Base-by-base conservation (phyloP, 2,888 invertebrate species). In the Dicyrtomina minuta region DNA sequence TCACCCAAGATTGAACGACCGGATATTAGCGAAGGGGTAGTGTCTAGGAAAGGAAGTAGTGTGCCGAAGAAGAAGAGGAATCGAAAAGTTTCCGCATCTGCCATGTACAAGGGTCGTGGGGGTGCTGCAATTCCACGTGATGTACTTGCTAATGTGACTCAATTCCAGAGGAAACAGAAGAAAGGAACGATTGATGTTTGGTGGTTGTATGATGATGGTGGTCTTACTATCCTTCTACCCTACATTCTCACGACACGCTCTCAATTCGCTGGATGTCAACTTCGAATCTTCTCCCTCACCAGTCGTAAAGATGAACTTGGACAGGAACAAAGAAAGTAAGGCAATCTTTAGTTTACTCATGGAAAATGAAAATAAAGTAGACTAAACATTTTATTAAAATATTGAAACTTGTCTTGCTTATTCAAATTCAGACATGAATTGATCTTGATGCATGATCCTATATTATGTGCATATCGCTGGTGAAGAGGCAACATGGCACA, bases 261-360 rank as follows among this genome's bases (percentile, higher is more conserved):
- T 4, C 86, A 88, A 79, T 93, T 92, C 90, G 84, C 88, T 62
- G 86, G 87, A 79, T 92, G 91, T 81, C 89, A 89, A 80, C 84
- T 93, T 79, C 83, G 93, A 70, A 88, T 93, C 58, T 92, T 92
- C 82, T 91, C 92, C n/a, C 84, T 93, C 79, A 89, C 91, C 64
- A 92, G 90, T 81, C 86, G 90, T 74, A 88, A 87, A 72, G 87
- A 89, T 77, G 91, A 92, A 79, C 83, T 91, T 75, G 90, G 89
- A 78, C 85, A 88, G 8, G 92, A 93, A 81, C 90, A 92, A 84
- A 87, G 93, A 85, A 91, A 94, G 95, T 95, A 83, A 83, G 86
- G 81, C 17, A 24, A 22, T 53, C 46, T n/a, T n/a, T n/a, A n/a
- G n/a, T n/a, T n/a, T n/a, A n/a, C n/a, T n/a, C n/a, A n/a, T n/a